A percentile compares a stretch with the other conserved stretches of the same genome.
Evolutionary conservation across 2,888 invertebrate species (phyloP).

Genomic region (Caenorhabditis angaria): DNA sequence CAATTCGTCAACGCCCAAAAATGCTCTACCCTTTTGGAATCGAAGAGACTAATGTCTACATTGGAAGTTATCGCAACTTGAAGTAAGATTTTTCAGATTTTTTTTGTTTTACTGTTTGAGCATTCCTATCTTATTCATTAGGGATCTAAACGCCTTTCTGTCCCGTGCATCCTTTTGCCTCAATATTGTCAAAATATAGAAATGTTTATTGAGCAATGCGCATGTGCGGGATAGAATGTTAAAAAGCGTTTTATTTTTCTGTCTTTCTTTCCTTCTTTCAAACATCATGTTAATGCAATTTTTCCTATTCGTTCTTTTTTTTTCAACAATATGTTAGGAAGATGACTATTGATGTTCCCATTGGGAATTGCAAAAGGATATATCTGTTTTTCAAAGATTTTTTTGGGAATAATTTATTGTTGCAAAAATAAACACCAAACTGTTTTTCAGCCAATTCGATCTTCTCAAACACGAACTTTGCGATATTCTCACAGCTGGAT

Average conservation of each 20-base stretch:
- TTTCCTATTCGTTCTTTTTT: background rate
- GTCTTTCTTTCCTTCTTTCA: conserved; percentile 11
- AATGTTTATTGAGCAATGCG: conserved; percentile 46
- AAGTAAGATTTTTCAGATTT: background rate
- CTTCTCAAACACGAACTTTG: conserved; percentile 1
- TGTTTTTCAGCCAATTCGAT: background rate
- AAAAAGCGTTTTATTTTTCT: background rate
- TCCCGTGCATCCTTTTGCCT: background rate
- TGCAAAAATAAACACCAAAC: background rate
- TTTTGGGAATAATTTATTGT: background rate
- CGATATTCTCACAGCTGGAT: background rate
- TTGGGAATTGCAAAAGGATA: background rate
- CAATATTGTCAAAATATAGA: background rate
- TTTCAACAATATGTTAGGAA: background rate
- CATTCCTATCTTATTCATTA: no score
- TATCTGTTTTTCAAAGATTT: background rate
- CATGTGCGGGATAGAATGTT: conserved; percentile 46
- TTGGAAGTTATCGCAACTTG: background rate
- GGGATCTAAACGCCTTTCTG: background rate
- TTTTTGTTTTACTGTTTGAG: background rate
- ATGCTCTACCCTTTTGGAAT: background rate
- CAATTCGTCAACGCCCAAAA: background rate
- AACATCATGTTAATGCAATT: background rate
- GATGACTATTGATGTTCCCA: background rate
- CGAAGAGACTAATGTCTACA: background rate